Evolutionary conservation across 2,888 invertebrate genomes (phyloP), one percentile per base, ranked within the genome.

Genomic region (Pasiphila rectangulata): DNA sequence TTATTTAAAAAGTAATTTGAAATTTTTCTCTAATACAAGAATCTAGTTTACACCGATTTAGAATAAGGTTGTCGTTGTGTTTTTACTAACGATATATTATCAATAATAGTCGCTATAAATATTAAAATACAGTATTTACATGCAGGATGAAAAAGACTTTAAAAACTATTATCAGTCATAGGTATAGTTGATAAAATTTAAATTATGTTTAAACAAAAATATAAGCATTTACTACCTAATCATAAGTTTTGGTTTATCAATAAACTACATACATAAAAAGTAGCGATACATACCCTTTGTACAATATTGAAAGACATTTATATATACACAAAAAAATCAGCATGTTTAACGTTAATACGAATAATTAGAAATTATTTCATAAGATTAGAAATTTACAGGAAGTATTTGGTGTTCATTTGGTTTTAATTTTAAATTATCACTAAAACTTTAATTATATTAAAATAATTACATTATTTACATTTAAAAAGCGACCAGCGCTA

Each of bases 11-110:
- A 49, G 21, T 48, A 39, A 48, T 57, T 57, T 41, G 48, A 59
- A 54, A 50, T 53, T 41, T n/a, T n/a, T 53, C 45, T 54, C 54
- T 57, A 56, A 51, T 53, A 57, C 62, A 66, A 64, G 54, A 73
- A 63, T 75, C 77, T 82, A 83, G 61, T 57, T 72, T 78, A 83
- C 77, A 83, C 60, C 72, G 63, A 86, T 87, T 88, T 88, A 88
- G 87, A 88, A 88, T 87, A 83, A 87, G 77, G 69, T 83, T 79
- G 78, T 88, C 86, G 87, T 88, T 85, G 87, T 86, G 77, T 72
- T 78, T 75, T 70, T 72, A 70, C 65, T 74, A 64, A 70, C 68
- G 47, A 71, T 48, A 48, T 44, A 21, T 7, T 57, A 61, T 61
- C 63, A 63, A 68, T 63, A 61, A 56, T 63, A 63, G 57, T 58